phyloP scores from a whole-genome alignment of 2,797 vertebrate genomes.

The Parauchenoglanis punctatus region DNA sequence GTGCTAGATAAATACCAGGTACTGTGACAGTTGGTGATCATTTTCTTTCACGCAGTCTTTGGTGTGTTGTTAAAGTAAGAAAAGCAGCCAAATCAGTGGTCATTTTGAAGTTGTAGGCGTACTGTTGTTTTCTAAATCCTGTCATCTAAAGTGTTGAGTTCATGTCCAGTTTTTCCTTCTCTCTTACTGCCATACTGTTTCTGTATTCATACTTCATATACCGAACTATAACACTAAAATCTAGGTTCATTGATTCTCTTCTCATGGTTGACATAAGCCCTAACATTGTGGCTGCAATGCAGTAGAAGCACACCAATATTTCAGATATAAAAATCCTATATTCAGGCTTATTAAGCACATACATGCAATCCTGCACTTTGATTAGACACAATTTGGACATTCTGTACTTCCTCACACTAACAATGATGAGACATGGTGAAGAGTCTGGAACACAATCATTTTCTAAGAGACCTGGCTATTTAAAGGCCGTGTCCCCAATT shows the following conservation, averaged over 20 bases:
- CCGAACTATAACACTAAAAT: neutral
- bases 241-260: no score
- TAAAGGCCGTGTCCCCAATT: neutral
- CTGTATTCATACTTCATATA: neutral
- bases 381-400: neutral
- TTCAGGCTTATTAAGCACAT: neutral
- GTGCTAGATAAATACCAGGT: constrained; percentile 22
- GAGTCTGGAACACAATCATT: neutral
- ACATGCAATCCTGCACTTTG: neutral
- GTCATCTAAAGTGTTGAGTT: constrained; percentile 1
- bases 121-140: constrained; percentile 16
- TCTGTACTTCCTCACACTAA: neutral
- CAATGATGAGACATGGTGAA: neutral
- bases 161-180: neutral
- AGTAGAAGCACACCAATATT: neutral
- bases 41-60: neutral
- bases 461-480: neutral
- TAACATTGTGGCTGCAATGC: neutral
- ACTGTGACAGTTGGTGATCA: constrained; percentile 45
- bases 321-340: neutral
- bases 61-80: neutral
- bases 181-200: neutral
- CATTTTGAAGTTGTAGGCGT: constrained; percentile 14
- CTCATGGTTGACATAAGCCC: neutral
- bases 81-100: constrained; percentile 28